Base-by-base conservation (phyloP, 1,140 invertebrate species). In the Delia radicum region DNA sequence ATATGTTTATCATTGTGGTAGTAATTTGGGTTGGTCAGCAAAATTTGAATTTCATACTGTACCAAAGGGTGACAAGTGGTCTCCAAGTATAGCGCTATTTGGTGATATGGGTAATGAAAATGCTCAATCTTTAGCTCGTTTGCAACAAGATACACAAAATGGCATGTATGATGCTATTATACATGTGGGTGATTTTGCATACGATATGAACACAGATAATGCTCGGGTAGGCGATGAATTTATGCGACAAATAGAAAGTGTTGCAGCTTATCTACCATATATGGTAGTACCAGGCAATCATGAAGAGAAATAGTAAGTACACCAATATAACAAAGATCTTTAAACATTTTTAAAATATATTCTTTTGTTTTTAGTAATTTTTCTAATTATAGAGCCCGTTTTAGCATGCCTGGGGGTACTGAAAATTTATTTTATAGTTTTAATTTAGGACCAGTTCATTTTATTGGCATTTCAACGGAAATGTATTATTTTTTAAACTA, bases 161-260 rank as follows among this genome's bases (percentile, higher is more conserved):
- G 93, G 90, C 26, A 88, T 92, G 80, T 97, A 96, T 85, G 95
- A 99, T 89, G 90, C 94, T 76, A 92, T 96, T 72, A 89, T 98
- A 69, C 97, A 99, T 89, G 94, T 98, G 77, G 97, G 96, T 1
- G 96, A 98, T 89, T 95, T 99, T 89, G 97, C 97, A 0, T 99
- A 99, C 88, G 94, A 99, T 86, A 95, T 99, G 94, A 89, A 96
- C 87, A 89, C 91, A 0, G 86, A 95, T 48, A 88, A 96, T 84
- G 95, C 92, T 0, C 86, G 87, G 61, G 90, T 95, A 73, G 96
- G 96, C 0, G 95, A 98, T 89, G 91, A 93, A 85, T 98, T 97
- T 87, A 96, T 98, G 95, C 89, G 91, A 24, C 93, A 95, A 88
- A 94, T 98, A 76, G 91, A 98, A 88, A 90, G 93, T 5, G 88